phyloP scores from a whole-genome alignment of 23 tunicate species.

The Ciona savignyi region DNA sequence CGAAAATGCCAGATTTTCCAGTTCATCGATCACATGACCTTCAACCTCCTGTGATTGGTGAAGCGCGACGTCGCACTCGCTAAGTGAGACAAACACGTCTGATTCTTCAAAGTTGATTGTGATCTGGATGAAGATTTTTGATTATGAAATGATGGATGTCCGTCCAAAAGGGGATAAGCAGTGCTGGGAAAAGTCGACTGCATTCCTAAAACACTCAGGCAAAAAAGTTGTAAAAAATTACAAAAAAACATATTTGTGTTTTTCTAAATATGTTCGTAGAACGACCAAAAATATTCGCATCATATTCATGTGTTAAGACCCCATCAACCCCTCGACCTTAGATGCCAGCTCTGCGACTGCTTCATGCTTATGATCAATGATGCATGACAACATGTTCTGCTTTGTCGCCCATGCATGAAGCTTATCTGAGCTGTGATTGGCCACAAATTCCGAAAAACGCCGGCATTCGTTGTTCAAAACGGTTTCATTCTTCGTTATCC shows the following conservation, averaged over 20 bases:
- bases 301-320: not conserved
- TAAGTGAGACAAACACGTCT: not conserved
- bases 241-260: too few species aligned
- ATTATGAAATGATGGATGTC: too few species aligned
- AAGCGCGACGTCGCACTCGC: not conserved
- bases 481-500: too few species aligned
- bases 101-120: not conserved
- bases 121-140: too few species aligned
- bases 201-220: too few species aligned
- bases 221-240: too few species aligned
- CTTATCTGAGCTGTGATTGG: not conserved
- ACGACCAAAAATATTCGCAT: too few species aligned
- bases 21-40: not conserved
- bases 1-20: not conserved
- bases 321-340: not conserved
- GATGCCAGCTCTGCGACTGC: not conserved
- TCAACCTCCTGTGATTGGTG: not conserved
- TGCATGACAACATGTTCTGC: slow-evolving; percentile 18
- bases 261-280: too few species aligned
- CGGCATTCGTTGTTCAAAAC: not conserved
- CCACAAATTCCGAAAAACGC: not conserved
- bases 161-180: too few species aligned
- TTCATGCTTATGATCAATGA: slow-evolving; percentile 2
- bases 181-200: too few species aligned
- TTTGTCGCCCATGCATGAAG: slow-evolving; percentile 35